Conservation (phyloP, 1,140 invertebrate genomes). For the Epicauta chinensis region DNA sequence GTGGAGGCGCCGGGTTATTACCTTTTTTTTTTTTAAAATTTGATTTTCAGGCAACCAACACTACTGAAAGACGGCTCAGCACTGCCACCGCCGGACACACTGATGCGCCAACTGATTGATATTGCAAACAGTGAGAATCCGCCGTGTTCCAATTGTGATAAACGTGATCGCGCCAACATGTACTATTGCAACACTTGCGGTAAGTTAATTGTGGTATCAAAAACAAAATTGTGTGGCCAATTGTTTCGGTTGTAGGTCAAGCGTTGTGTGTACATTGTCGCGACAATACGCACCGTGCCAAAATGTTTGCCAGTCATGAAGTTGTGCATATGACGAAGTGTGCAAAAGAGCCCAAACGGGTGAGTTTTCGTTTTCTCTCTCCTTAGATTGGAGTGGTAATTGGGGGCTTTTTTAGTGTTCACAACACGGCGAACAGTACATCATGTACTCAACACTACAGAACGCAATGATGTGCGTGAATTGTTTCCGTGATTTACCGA, state of each 20-base stretch:
- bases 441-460: slow-evolving; percentile 63
- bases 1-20: too few species aligned
- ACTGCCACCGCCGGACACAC: slow-evolving; percentile 54
- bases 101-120: slow-evolving; percentile 59
- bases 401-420: slow-evolving; percentile 49
- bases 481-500: slow-evolving; percentile 61
- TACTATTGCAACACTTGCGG: slow-evolving; percentile 65
- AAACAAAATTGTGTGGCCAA: neutral
- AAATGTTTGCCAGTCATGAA: slow-evolving; percentile 68
- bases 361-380: slow-evolving; percentile 35
- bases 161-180: slow-evolving; percentile 58
- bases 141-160: slow-evolving; percentile 65
- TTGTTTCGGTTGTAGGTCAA: slow-evolving; percentile 58
- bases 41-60: slow-evolving; percentile 50
- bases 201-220: slow-evolving; percentile 26
- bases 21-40: neutral
- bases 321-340: slow-evolving; percentile 66
- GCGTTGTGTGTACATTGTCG: slow-evolving; percentile 61
- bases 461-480: slow-evolving; percentile 64
- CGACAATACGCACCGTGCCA: slow-evolving; percentile 64
- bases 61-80: slow-evolving; percentile 52
- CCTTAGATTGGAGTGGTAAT: neutral
- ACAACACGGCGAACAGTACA: slow-evolving; percentile 62
- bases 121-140: slow-evolving; percentile 61
- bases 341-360: slow-evolving; percentile 57